Base-by-base conservation (phyloP, 1,140 invertebrate genomes). In the Caenorhabditis brenneri region DNA sequence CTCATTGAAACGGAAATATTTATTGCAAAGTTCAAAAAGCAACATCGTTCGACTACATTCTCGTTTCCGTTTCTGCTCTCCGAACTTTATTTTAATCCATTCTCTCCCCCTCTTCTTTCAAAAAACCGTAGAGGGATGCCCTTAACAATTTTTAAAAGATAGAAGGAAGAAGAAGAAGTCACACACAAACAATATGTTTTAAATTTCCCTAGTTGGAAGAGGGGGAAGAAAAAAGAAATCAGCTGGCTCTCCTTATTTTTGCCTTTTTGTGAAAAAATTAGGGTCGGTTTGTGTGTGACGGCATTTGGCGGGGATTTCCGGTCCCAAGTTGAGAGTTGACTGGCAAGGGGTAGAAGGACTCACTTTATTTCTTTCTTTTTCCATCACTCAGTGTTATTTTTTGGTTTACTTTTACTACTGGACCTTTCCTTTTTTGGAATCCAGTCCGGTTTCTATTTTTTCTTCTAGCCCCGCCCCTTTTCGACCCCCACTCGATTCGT, bases 251-350 rank as follows among this genome's bases (percentile, higher is more conserved):
- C 22, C n/a, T 19, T 12, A 27, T 27, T 55, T 9, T 55, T 55
- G 19, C 12, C 53, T 10, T 10, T 55, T 27, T 55, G 53, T 55
- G 53, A 22, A 55, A 74, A 39, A 74, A 74, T 74, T 74, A 74
- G 65, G 65, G 36, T 74, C 36, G 65, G 65, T 74, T 74, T 74
- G 65, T n/a, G n/a, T n/a, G n/a, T 74, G 65, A 74, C 65, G 65
- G 65, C 65, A 42, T 74, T 74, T 39, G 65, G 36, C 7, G 65
- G 65, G 65, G 65, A 42, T 74, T 74, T 74, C 65, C 65, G 65
- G 65, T 74, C 42, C 65, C 31, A 29, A 31, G 15, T 7, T 29
- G 19, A 16, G 39, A 42, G 39, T 42, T 42, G 39, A 42, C 39
- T n/a, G n/a, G 24, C 29, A 31, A 39, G 5, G 22, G 22, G 55